Conservation (phyloP, 92 coral and sea anemone species). For the Scolanthus callimorphus region DNA sequence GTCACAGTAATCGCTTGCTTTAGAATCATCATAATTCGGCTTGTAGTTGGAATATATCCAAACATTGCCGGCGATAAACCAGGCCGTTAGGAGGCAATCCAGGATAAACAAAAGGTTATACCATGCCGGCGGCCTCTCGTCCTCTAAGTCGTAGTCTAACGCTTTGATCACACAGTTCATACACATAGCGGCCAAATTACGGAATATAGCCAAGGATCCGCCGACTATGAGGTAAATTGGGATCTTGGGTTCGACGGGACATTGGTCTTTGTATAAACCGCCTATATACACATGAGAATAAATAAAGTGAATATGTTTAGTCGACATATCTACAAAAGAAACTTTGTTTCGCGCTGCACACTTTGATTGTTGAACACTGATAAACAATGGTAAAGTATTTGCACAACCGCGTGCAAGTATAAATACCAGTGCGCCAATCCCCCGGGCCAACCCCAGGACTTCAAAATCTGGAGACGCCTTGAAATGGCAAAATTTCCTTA, state of each 20-base stretch:
- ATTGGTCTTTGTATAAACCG: constrained; percentile 86
- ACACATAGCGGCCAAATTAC: constrained; percentile 82
- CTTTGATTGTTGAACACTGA: no score
- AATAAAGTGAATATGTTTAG: no score
- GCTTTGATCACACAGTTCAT: constrained; percentile 77
- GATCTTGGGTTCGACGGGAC: constrained; percentile 97
- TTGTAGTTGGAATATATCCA: constrained; percentile 96
- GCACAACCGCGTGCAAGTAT: no score
- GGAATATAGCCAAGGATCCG: constrained; percentile 95
- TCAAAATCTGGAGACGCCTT: no score
- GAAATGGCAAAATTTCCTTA: no score
- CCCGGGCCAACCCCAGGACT: no score
- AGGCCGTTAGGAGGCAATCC: constrained; percentile 87
- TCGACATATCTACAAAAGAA: no score
- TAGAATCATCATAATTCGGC: constrained; percentile 81
- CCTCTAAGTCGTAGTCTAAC: constrained; percentile 77
- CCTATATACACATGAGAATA: no score
- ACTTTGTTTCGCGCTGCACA: no score
- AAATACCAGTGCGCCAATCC: no score
- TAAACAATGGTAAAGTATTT: no score
- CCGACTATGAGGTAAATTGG: constrained; percentile 97
- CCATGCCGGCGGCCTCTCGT: constrained; percentile 92
- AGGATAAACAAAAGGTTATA: constrained; percentile 89
- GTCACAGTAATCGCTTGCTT: constrained; percentile 86
- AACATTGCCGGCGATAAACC: constrained; percentile 99